phyloP scores from a whole-genome alignment of 2,113 vertebrate species.

The Mellivora capensis region DNA sequence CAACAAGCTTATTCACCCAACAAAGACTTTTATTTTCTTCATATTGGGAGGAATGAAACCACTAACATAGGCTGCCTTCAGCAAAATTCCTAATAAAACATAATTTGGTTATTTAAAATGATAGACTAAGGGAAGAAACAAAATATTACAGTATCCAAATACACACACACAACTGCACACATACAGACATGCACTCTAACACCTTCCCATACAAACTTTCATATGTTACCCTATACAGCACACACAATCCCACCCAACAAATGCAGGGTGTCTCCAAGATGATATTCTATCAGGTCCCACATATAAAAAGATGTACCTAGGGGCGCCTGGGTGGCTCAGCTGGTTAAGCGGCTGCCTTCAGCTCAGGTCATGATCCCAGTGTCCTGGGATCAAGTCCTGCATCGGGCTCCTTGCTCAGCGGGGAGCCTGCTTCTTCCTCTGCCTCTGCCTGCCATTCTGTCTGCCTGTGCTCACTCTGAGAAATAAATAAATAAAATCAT shows the following conservation, averaged over 20 bases:
- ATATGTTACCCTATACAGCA: not conserved
- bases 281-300: not conserved
- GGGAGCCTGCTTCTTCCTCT: too few relatives aligned
- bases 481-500: too few relatives aligned
- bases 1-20: not conserved
- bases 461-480: too few relatives aligned
- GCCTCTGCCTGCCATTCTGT: too few relatives aligned
- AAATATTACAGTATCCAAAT: not conserved
- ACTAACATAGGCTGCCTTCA: not conserved
- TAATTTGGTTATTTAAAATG: conserved; percentile 24
- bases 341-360: too few relatives aligned
- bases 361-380: too few relatives aligned
- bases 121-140: not conserved
- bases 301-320: not conserved
- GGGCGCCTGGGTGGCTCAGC: too few relatives aligned
- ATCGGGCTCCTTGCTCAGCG: too few relatives aligned
- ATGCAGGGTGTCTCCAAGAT: not conserved
- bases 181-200: not conserved
- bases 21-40: conserved; percentile 18
- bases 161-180: not conserved
- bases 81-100: not conserved
- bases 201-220: not conserved
- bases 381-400: too few relatives aligned
- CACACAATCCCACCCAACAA: not conserved
- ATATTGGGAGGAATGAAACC: not conserved